A percentile compares a stretch with the other conserved stretches of the same genome.
These are phyloP conservation scores for Drosophila simulans DNA, from an alignment of 1,140 invertebrate species.

Conservation along the genomic window DNA sequence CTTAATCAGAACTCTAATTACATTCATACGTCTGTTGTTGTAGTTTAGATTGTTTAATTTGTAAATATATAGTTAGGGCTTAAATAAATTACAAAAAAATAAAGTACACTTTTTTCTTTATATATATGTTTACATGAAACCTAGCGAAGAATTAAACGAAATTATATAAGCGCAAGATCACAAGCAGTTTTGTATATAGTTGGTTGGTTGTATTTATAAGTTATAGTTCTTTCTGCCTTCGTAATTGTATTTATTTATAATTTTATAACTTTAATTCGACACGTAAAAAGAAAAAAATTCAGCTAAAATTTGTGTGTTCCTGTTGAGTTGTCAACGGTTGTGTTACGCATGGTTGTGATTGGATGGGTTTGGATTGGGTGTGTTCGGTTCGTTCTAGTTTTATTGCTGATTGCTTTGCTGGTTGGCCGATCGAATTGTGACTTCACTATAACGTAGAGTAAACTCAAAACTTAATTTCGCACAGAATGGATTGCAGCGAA, in stretches of 20 bases:
- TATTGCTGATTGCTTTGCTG: slow-evolving; percentile 6
- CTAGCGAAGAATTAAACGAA: slow-evolving; percentile 48
- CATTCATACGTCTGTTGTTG: slow-evolving; percentile 18
- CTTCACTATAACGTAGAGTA: slow-evolving; percentile 45
- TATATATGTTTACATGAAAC: slow-evolving; percentile 49
- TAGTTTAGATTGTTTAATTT: slow-evolving; percentile 37
- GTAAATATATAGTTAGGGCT: slow-evolving; percentile 41
- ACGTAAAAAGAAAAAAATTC: slow-evolving; percentile 78
- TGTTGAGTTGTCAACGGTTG: slow-evolving; percentile 25
- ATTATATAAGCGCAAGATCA: slow-evolving; percentile 70
- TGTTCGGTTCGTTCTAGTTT: neutral
- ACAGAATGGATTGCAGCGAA: slow-evolving; percentile 18
- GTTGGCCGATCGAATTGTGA: slow-evolving; percentile 23
- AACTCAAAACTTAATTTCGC: slow-evolving; percentile 63
- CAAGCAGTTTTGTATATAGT: slow-evolving; percentile 60
- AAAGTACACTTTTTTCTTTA: slow-evolving; percentile 31
- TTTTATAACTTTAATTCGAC: slow-evolving; percentile 60
- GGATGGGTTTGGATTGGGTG: neutral
- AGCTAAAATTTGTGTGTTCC: slow-evolving; percentile 69
- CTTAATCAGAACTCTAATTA: slow-evolving; percentile 25
- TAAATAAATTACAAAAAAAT: slow-evolving; percentile 73
- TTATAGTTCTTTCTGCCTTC: slow-evolving; percentile 31
- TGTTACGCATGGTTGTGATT: slow-evolving; percentile 2
- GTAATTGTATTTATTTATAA: slow-evolving; percentile 34
- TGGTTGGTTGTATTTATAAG: slow-evolving; percentile 16